These are phyloP conservation scores for Cyrtonyx montezumae DNA, from an alignment of 2,113 vertebrate species.

Conservation along the genomic window DNA sequence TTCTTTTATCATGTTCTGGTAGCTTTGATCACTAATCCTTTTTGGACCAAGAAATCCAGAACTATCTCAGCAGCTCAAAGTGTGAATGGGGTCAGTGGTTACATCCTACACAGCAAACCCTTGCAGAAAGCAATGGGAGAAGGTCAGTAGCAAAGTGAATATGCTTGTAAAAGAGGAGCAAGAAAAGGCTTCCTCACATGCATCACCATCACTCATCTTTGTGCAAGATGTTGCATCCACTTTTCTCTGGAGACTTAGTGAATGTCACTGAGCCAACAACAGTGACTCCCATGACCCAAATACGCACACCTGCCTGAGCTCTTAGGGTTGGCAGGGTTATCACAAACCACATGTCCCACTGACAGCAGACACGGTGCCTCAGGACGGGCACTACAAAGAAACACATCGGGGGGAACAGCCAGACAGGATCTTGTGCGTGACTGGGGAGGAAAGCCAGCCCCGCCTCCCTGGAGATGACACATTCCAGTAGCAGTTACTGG, in stretches of 20 bases:
- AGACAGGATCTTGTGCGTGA: neutral
- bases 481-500: neutral
- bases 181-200: neutral
- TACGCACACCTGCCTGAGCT: neutral
- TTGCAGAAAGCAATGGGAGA: neutral
- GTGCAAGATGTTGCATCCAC: neutral
- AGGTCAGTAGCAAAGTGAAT: neutral
- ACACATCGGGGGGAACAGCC: neutral
- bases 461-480: neutral
- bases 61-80: neutral
- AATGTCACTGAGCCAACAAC: neutral
- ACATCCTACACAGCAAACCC: neutral
- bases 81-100: neutral
- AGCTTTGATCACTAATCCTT: neutral
- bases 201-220: accelerated
- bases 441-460: neutral
- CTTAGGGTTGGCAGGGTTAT: neutral
- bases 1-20: neutral
- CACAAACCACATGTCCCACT: neutral
- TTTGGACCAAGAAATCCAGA: neutral
- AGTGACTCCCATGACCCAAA: neutral
- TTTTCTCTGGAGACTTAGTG: neutral
- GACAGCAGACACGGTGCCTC: accelerated
- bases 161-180: neutral
- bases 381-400: neutral